Percentiles rank a stretch among this genome's conserved stretches.
Evolutionary conservation across 1,140 invertebrate genomes (phyloP).

Genomic region (Laodelphax striatellus): DNA sequence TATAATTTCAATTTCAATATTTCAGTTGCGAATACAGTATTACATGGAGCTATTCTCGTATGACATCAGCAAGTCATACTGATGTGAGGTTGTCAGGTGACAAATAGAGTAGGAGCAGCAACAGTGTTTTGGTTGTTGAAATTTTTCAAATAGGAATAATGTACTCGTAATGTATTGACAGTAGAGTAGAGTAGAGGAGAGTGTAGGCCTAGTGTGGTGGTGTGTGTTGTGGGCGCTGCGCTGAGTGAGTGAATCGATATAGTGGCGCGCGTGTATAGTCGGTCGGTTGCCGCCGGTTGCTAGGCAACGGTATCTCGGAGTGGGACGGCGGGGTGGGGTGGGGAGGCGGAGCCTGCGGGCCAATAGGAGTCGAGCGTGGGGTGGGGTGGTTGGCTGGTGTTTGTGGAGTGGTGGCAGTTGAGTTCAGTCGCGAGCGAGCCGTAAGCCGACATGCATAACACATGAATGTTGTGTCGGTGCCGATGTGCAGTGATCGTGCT

Average conservation of each 20-base stretch:
- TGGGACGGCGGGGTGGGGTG: slow-evolving; percentile 2
- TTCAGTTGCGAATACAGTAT: too few species aligned
- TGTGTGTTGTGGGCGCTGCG: not conserved
- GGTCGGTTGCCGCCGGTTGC: slow-evolving; percentile 20
- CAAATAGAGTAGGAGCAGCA: too few species aligned
- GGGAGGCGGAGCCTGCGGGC: slow-evolving; percentile 15
- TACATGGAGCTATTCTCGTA: too few species aligned
- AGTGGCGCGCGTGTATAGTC: slow-evolving; percentile 7
- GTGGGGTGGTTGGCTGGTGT: slow-evolving; percentile 9
- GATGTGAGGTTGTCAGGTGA: too few species aligned
- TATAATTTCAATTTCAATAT: too few species aligned
- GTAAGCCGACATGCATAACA: slow-evolving; percentile 44
- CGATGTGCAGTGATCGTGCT: not conserved
- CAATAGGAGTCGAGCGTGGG: slow-evolving; percentile 12
- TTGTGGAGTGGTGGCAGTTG: slow-evolving; percentile 2
- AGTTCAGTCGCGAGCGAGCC: slow-evolving; percentile 27
- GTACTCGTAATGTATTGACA: slow-evolving; percentile 25
- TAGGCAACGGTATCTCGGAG: slow-evolving; percentile 9
- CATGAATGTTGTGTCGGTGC: slow-evolving; percentile 34
- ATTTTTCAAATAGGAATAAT: slow-evolving; percentile 22
- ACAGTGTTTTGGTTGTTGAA: not conserved
- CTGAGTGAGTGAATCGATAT: slow-evolving; percentile 14
- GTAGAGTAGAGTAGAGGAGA: slow-evolving; percentile 9
- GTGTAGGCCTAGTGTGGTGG: too few species aligned
- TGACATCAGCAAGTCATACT: too few species aligned